phyloP scores from a whole-genome alignment of 1,140 invertebrate genomes.

The Octopus sinensis region DNA sequence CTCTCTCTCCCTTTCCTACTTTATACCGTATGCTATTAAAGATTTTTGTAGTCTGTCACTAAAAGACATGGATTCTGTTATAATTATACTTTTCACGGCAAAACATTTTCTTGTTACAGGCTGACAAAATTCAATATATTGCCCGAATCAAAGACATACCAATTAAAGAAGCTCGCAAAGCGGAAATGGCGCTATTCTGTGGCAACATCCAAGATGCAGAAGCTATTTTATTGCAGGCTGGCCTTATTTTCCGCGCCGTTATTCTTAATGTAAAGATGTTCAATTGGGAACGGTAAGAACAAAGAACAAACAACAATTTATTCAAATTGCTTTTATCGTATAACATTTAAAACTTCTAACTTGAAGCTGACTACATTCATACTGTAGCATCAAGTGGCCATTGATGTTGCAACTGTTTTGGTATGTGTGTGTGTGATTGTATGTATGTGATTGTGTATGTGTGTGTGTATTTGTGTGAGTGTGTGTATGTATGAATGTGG shows the following conservation, averaged over 20 bases:
- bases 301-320: background rate
- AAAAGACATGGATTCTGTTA: no score
- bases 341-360: background rate
- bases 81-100: no score
- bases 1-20: no score
- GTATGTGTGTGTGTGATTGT: no score
- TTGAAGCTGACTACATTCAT: no score
- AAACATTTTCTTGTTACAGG: conserved; percentile 51
- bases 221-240: conserved; percentile 75
- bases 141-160: conserved; percentile 73
- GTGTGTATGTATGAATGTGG: no score
- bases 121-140: conserved; percentile 88
- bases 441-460: no score
- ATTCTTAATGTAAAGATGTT: conserved; percentile 77
- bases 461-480: no score
- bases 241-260: conserved; percentile 74
- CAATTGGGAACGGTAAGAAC: conserved; percentile 74
- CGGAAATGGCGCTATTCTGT: conserved; percentile 77
- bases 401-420: no score
- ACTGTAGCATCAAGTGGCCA: no score
- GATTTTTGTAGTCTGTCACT: no score
- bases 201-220: conserved; percentile 80
- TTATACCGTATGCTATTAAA: no score
- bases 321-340: background rate
- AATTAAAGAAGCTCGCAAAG: conserved; percentile 67